Evolutionary conservation across 2,797 vertebrate genomes (phyloP), one percentile per base, ranked within the genome.

Genomic region (Perodicticus potto): DNA sequence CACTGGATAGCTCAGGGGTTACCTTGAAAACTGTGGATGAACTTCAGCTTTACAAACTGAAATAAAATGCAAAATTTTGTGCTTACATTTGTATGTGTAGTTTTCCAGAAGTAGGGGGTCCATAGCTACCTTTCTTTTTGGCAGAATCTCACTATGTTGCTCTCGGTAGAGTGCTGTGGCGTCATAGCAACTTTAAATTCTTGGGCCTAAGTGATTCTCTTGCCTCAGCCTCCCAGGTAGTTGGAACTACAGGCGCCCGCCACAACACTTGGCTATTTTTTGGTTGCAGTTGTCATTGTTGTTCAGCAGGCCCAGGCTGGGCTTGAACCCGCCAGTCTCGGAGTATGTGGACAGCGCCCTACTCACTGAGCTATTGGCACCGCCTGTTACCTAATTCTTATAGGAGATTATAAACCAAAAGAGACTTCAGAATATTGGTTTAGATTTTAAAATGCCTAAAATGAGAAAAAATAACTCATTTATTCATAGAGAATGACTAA

Each of bases 401-500:
- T 88, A 70, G 53, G 17, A 45, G 32, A 49, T 74, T 85, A 74
- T 72, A 94, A 93, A 11, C 12, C 63, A 59, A 82, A 94, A 84
- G 83, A 73, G 20, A 70, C 72, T 92, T 86, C 14, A 88, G 25
- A 89, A 89, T 92, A 63, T 4, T 88, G 55, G 29, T n/a, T 92
- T 90, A 82, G 25, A 67, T 80, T 93, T 87, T 27, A 93, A 94
- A 96, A 92, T 74, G 37, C 25, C 92, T 91, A 86, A 73, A 94
- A n/a, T 90, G 86, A 93, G 72, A 81, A 95, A 88, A 87, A 89
- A 86, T 4, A 83, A 89, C 49, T 86, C 49, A 69, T 76, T 82
- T 93, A 94, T 76, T 94, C 23, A 94, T 25, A 74, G 63, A 94
- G 59, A 90, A 94, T 77, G 61, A 92, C 57, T 49, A 92, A 81